Conservation (phyloP, 2,888 invertebrate genomes). For the Phymatocera aterrima region DNA sequence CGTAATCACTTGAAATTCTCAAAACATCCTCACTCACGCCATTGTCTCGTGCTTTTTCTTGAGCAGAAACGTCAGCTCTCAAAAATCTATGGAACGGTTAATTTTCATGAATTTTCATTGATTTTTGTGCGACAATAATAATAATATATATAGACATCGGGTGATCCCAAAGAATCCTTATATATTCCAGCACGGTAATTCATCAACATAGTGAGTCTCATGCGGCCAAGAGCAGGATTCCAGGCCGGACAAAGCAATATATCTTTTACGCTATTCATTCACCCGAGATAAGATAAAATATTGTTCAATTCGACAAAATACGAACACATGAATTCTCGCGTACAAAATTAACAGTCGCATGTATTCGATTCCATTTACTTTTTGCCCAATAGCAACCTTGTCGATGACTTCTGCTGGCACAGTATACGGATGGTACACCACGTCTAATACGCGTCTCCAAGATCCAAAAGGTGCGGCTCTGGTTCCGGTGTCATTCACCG, state of each 20-base stretch:
- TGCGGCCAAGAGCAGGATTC: neutral
- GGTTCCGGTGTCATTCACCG: conserved; percentile 63
- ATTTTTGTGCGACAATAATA: too few species aligned
- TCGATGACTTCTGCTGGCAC: conserved; percentile 72
- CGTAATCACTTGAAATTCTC: too few species aligned
- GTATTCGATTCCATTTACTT: neutral
- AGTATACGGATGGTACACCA: conserved; percentile 72
- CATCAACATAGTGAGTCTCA: neutral
- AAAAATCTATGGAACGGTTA: too few species aligned
- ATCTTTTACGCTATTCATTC: neutral
- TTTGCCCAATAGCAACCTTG: conserved; percentile 64
- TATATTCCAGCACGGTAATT: neutral
- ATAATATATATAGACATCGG: too few species aligned
- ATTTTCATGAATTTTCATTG: too few species aligned
- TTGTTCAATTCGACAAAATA: too few species aligned
- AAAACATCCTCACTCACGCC: too few species aligned
- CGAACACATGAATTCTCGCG: neutral
- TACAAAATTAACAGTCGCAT: neutral
- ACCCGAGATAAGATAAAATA: too few species aligned
- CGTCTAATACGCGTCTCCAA: conserved; percentile 61
- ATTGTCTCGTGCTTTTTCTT: too few species aligned
- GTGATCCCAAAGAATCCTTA: neutral
- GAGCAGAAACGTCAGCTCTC: too few species aligned
- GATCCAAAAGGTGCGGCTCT: conserved; percentile 46
- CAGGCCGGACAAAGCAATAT: neutral